Conservation (phyloP, 1,140 invertebrate genomes). For the Cardiocondyla obscurior region DNA sequence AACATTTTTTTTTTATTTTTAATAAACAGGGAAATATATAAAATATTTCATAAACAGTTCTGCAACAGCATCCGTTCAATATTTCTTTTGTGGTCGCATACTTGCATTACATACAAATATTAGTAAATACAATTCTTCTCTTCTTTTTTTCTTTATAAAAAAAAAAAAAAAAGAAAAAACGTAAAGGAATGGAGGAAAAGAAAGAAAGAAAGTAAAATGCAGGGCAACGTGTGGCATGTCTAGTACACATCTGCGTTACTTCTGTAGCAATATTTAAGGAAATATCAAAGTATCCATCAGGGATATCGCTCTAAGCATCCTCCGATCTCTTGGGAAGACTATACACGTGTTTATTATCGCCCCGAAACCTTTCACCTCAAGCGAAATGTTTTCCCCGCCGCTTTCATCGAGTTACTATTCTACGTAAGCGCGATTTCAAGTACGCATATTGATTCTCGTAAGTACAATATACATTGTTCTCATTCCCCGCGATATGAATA, state of each 20-base stretch:
- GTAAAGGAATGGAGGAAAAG: neutral
- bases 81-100: neutral
- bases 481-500: conserved; percentile 69
- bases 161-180: neutral
- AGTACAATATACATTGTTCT: conserved; percentile 70
- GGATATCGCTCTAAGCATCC: neutral
- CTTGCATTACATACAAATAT: conserved; percentile 13
- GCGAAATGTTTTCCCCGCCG: neutral
- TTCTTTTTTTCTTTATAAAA: too few relatives aligned
- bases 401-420: conserved; percentile 17
- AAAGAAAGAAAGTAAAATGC: neutral
- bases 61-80: neutral
- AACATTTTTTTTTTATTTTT: neutral
- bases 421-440: conserved; percentile 58
- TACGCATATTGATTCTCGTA: conserved; percentile 73
- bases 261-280: neutral
- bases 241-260: neutral
- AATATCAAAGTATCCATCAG: neutral
- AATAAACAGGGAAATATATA: neutral
- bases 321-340: neutral
- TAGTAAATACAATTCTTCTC: conserved; percentile 23
- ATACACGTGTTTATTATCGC: neutral
- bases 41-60: too few relatives aligned
- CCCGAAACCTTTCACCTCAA: conserved; percentile 1
- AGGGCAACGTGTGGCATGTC: neutral